Percentiles rank a stretch among this genome's conserved stretches.
These are phyloP conservation scores for Nothoprocta pentlandii DNA, from an alignment of 2,113 vertebrate species.

Conservation along the genomic window DNA sequence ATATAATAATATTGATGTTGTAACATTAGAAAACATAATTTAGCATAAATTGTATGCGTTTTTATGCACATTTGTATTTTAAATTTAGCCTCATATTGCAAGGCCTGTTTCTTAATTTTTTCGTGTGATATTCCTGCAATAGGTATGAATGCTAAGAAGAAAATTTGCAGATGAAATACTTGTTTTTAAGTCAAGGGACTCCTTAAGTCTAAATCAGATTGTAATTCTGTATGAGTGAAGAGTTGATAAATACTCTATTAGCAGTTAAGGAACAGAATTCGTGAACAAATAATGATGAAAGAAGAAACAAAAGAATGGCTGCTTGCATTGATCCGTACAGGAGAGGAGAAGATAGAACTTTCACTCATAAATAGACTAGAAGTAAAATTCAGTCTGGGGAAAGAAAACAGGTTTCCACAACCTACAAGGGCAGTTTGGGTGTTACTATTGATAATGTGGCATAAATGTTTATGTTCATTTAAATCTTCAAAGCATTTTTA, in stretches of 20 bases:
- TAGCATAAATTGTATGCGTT: neutral
- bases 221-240: neutral
- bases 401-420: neutral
- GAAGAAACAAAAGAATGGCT: neutral
- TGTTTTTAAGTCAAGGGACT: neutral
- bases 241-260: neutral
- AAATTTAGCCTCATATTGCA: neutral
- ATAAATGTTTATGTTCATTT: neutral
- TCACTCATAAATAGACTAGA: neutral
- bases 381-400: neutral
- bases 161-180: neutral
- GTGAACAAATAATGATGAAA: neutral
- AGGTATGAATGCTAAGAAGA: neutral
- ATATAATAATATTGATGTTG: neutral
- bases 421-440: neutral
- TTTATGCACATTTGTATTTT: neutral
- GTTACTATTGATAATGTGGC: neutral
- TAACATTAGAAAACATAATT: neutral
- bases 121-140: neutral
- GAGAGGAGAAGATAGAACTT: neutral
- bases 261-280: neutral
- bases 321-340: neutral
- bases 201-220: neutral
- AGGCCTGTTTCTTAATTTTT: neutral
- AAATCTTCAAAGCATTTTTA: neutral